Evolutionary conservation across 1,140 invertebrate genomes (phyloP).

Genomic region (Drosophila baimaii): DNA sequence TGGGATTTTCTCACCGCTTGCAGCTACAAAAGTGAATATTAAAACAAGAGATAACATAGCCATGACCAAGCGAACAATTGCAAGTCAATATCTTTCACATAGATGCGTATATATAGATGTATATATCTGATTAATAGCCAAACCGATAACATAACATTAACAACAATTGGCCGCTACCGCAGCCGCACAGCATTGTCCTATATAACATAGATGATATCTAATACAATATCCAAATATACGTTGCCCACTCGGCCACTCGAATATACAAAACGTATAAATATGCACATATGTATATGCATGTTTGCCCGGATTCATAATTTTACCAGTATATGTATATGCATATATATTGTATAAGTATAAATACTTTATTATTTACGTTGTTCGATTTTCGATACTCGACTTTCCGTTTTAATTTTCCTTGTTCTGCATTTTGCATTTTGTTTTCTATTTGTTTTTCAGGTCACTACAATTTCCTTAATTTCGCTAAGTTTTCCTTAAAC

Average conservation of each 20-base stretch:
- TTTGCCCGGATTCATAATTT: conserved; percentile 35
- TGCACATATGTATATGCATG: conserved; percentile 28
- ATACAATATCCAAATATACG: conserved; percentile 38
- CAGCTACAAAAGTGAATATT: conserved; percentile 7
- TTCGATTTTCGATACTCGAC: conserved; percentile 17
- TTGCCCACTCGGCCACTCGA: conserved; percentile 17
- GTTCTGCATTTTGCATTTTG: neutral
- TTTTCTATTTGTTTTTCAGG: conserved; percentile 54
- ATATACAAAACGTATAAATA: conserved; percentile 78
- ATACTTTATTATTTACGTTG: conserved; percentile 48
- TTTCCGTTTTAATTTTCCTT: neutral
- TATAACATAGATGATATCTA: conserved; percentile 48
- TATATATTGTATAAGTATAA: conserved; percentile 60
- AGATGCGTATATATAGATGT: conserved; percentile 21
- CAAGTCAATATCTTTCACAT: conserved; percentile 28
- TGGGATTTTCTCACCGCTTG: conserved; percentile 5
- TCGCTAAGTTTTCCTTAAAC: conserved; percentile 11
- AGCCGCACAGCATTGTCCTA: conserved; percentile 63
- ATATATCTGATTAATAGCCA: conserved; percentile 40
- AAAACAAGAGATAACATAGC: conserved; percentile 3
- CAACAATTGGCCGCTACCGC: conserved; percentile 54
- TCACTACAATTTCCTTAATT: conserved; percentile 74
- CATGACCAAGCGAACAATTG: conserved; percentile 38
- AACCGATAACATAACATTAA: conserved; percentile 62
- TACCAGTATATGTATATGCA: conserved; percentile 33